A percentile compares a stretch with the other conserved stretches of the same genome.
These are phyloP conservation scores for Diachrysia chrysitis DNA, from an alignment of 2,888 invertebrate species.

Conservation along the genomic window DNA sequence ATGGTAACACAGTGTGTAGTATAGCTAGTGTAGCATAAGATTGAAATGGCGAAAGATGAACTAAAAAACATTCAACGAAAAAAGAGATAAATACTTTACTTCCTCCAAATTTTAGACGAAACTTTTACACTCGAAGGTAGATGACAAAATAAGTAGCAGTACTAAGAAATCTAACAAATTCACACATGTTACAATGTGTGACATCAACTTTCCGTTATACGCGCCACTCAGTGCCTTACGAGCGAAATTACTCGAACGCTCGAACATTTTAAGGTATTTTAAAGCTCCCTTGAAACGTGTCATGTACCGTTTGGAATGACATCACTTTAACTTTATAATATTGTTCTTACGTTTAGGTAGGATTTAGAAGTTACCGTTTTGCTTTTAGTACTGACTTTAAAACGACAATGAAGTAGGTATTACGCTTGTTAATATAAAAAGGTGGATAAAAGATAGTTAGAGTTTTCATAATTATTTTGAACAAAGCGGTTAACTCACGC, in stretches of 20 bases:
- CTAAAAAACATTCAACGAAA: too few relatives aligned
- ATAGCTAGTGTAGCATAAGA: too few relatives aligned
- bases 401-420: not conserved
- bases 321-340: slow-evolving; percentile 70
- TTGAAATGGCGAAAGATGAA: too few relatives aligned
- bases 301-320: slow-evolving; percentile 71
- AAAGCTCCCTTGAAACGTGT: slow-evolving; percentile 70
- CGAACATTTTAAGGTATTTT: slow-evolving; percentile 72
- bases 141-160: not conserved
- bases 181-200: slow-evolving; percentile 57
- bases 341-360: slow-evolving; percentile 31
- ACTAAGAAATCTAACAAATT: slow-evolving; percentile 48
- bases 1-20: too few relatives aligned
- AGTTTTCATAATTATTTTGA: too few relatives aligned
- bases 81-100: too few relatives aligned
- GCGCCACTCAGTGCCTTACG: slow-evolving; percentile 59
- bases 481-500: too few relatives aligned
- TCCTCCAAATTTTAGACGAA: not conserved
- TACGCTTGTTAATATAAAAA: too few relatives aligned
- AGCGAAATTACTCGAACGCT: slow-evolving; percentile 70
- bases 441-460: too few relatives aligned
- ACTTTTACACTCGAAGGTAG: not conserved
- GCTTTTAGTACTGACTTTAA: slow-evolving; percentile 28
- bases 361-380: slow-evolving; percentile 30
- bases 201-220: slow-evolving; percentile 61